Percentiles rank a stretch among this genome's conserved stretches.
phyloP scores from a whole-genome alignment of 2,113 vertebrate genomes.

The Spea bombifrons region DNA sequence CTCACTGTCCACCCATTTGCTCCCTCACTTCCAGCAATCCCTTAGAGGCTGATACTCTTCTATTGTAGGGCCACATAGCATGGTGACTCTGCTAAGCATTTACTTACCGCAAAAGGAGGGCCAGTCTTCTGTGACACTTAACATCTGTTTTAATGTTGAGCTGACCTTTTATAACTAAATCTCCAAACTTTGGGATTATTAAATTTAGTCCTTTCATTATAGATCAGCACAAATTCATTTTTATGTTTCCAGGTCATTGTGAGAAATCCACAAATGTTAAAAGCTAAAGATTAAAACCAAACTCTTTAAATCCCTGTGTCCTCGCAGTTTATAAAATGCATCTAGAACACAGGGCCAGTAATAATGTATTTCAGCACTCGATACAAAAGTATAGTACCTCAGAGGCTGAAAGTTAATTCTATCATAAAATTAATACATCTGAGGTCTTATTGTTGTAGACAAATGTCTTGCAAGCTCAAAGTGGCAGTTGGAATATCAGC shows the following conservation, averaged over 20 bases:
- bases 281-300: conserved; percentile 3
- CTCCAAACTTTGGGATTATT: background rate
- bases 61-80: too few relatives aligned
- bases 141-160: background rate
- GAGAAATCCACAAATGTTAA: background rate
- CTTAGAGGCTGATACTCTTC: too few relatives aligned
- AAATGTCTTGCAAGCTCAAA: too few relatives aligned
- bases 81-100: too few relatives aligned
- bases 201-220: background rate
- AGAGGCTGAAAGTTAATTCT: too few relatives aligned
- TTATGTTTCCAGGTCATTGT: background rate
- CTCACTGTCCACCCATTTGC: too few relatives aligned
- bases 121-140: too few relatives aligned
- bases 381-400: background rate
- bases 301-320: background rate
- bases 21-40: too few relatives aligned
- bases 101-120: too few relatives aligned
- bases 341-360: background rate
- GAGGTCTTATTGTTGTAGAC: too few relatives aligned
- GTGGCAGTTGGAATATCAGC: too few relatives aligned
- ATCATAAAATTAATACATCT: too few relatives aligned
- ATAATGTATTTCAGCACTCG: background rate
- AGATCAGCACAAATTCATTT: background rate
- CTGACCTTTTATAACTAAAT: background rate
- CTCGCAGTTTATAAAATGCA: background rate